Evolutionary conservation across 2,113 vertebrate species (phyloP).

Genomic region (Bombycilla garrulus): DNA sequence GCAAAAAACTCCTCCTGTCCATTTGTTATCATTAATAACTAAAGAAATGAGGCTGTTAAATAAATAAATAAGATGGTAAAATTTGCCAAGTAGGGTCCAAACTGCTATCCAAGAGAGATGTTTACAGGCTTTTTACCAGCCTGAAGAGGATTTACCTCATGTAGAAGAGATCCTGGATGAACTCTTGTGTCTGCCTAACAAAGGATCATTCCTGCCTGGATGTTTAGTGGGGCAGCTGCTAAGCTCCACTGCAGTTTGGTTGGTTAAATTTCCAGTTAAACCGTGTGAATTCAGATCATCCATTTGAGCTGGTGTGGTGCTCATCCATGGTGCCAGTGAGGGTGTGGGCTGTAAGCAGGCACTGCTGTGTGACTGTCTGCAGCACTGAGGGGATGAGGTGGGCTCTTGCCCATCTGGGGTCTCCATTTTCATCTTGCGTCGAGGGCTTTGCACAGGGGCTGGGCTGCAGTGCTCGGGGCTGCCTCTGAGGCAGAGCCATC

Average conservation of each 20-base stretch:
- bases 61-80: background rate
- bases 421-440: fast-evolving
- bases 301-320: background rate
- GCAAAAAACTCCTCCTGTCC: background rate
- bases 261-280: background rate
- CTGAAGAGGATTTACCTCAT: background rate
- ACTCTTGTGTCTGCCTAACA: background rate
- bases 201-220: background rate
- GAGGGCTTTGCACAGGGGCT: background rate
- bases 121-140: background rate
- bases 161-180: background rate
- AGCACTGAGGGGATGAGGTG: fast-evolving
- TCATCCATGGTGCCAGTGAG: fast-evolving
- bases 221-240: background rate
- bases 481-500: background rate
- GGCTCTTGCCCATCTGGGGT: fast-evolving
- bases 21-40: background rate
- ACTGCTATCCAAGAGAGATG: background rate
- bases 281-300: background rate
- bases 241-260: background rate
- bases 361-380: fast-evolving
- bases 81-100: background rate
- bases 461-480: background rate
- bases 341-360: fast-evolving
- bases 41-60: background rate